Base-by-base conservation (phyloP, 2,797 vertebrate genomes). In the Siniperca undulata region DNA sequence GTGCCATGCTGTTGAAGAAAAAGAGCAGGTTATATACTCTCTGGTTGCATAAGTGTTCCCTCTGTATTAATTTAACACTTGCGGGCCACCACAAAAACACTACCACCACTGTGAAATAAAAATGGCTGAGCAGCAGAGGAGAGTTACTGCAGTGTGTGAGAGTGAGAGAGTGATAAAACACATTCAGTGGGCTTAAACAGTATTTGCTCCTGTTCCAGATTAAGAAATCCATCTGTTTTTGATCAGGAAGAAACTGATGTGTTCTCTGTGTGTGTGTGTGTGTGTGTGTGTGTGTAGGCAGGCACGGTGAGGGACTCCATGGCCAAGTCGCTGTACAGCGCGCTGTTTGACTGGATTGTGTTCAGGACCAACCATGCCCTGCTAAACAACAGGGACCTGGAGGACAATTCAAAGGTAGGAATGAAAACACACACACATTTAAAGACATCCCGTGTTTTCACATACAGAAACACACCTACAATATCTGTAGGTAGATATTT, bases 301-400 rank as follows among this genome's bases (percentile, higher is more conserved):
- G 96, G 97, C 64, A 99, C 98, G 0, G 99, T 99, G 80, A 95
- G 99, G 56, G 98, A 99, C 93, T 99, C 98, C 56, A 98, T 99
- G 98, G 97, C 99, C 36, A 99, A 99, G 91, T 99, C 98, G 0
- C 88, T 99, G 78, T 99, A 99, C 91, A 97, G 97, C 0, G 97
- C 99, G 34, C 94, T 99, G 66, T 99, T 99, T 36, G 98, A 99
- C 93, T 99, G 99, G 99, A 99, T 99, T 5, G 98, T 99, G 84
- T 99, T 99, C 95, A 96, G 99, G 81, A 99, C 98, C 91, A 99
- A 99, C 93, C 98, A 99, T 0, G 98, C 99, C 0, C 97, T 99
- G 90, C 97, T 99, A 74, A 99, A 98, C 94, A 97, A 97, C 65
- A 98, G 96, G 93, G 98, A 99, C 88, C 93, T 99, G 93, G 98